These are phyloP conservation scores for Regulus satrapa DNA, from an alignment of 2,113 vertebrate genomes.

Conservation along the genomic window DNA sequence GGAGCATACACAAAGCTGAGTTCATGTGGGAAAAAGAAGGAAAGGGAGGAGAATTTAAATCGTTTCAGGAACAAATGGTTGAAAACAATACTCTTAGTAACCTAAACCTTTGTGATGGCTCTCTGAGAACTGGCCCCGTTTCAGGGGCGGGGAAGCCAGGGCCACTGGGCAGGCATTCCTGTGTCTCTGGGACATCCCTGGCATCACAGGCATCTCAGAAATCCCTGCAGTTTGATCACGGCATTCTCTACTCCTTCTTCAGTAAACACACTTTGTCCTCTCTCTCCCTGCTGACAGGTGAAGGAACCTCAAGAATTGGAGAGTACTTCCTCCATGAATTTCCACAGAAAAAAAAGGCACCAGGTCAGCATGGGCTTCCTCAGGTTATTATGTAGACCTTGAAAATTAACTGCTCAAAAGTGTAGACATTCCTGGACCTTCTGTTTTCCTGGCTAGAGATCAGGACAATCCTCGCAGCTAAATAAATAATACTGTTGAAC, in stretches of 20 bases:
- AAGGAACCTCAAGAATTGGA: background rate
- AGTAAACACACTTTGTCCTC: background rate
- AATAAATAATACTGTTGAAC: slow-evolving; percentile 42
- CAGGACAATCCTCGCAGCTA: background rate
- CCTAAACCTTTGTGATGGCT: background rate
- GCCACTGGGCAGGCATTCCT: background rate
- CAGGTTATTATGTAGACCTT: background rate
- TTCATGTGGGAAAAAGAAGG: slow-evolving; percentile 19
- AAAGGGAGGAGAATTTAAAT: slow-evolving; percentile 49
- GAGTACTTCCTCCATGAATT: background rate
- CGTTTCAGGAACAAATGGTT: slow-evolving; percentile 11
- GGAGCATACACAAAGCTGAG: background rate
- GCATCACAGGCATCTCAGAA: background rate
- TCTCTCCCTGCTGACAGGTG: background rate
- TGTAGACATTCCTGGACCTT: background rate
- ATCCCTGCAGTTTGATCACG: background rate
- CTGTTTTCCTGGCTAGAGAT: background rate
- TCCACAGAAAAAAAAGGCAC: background rate
- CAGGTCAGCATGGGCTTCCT: background rate
- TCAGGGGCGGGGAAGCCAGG: background rate
- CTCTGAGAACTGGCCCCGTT: background rate
- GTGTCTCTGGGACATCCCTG: background rate
- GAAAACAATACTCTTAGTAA: slow-evolving; percentile 14
- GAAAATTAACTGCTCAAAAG: background rate
- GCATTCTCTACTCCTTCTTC: background rate